Evolutionary conservation across 2,888 invertebrate species (phyloP), one percentile per base, ranked within the genome.

Genomic region (Parasteatoda lunata): DNA sequence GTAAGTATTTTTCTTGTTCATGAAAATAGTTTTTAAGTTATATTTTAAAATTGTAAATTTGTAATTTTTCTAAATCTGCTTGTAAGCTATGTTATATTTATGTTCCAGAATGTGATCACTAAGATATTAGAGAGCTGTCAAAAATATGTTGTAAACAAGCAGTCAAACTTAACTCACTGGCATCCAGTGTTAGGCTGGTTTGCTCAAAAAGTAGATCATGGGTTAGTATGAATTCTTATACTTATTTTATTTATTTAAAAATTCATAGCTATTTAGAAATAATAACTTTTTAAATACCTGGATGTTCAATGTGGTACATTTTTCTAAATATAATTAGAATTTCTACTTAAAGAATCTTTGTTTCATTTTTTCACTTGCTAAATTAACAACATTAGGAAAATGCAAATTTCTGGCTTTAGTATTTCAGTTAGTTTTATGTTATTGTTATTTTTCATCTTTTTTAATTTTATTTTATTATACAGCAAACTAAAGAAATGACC

Each of bases 101-200:
- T 88, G 89, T 89, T 88, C 47, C 92, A 98, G 97, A 94, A 95
- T 90, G 96, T 97, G 13, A 95, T 97, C 45, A 96, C 96, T 4
- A 94, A 95, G 88, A 94, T 99, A 90, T 92, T 99, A 89, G 96
- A 97, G 92, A 95, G 95, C 89, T 98, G 98, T 92, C 96, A 97
- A 90, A 95, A 96, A 90, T 97, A 97, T 90, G 97, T 98, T n/a
- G 95, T 96, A 7, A 95, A 95, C 90, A 98, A 98, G 92, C 91
- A 92, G 87, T 96, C 97, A 1, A 97, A 97, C 91, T 94, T 98
- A 76, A 97, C 97, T 75, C 97, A 98, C 92, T 99, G 98, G 98
- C 98, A 99, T 92, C 98, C 98, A 5, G 95, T 99, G 48, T 94
- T 99, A 11, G 99, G 99, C 65, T 99, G 98, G 98, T 98, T 98